Percentiles rank a stretch among this genome's conserved stretches.
Conservation (phyloP, 2,113 vertebrate species). For the Tetrax tetrax region DNA sequence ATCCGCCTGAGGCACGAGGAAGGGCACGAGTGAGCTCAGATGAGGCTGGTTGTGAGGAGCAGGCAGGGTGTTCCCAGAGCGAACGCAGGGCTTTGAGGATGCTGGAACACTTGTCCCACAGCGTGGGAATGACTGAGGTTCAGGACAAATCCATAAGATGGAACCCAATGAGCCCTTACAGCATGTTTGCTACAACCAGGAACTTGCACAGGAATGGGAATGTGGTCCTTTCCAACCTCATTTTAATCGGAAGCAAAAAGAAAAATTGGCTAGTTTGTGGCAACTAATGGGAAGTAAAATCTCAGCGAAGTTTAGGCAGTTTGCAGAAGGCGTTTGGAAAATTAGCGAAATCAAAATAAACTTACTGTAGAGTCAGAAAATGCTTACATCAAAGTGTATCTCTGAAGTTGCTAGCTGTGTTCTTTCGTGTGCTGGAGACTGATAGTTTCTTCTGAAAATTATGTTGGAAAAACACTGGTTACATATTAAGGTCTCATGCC, state of each 20-base stretch:
- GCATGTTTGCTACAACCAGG: not conserved
- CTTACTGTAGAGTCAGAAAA: not conserved
- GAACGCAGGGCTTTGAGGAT: not conserved
- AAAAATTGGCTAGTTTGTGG: not conserved
- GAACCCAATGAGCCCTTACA: accelerated
- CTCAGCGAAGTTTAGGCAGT: not conserved
- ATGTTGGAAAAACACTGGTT: not conserved
- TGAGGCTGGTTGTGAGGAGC: accelerated
- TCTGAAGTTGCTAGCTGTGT: not conserved
- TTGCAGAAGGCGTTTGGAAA: not conserved
- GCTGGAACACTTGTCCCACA: not conserved
- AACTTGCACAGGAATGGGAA: not conserved
- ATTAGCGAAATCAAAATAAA: not conserved
- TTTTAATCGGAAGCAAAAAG: not conserved
- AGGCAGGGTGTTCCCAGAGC: not conserved
- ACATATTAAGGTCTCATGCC: not conserved
- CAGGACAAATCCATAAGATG: accelerated
- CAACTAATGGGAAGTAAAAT: not conserved
- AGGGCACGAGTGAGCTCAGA: not conserved
- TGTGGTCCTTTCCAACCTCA: not conserved
- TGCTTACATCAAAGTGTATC: not conserved
- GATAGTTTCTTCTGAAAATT: not conserved
- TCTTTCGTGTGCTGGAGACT: not conserved
- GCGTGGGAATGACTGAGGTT: not conserved
- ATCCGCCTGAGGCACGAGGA: accelerated